Conservation (phyloP, 2,797 vertebrate genomes). For the Odontamblyopus lacepedii region DNA sequence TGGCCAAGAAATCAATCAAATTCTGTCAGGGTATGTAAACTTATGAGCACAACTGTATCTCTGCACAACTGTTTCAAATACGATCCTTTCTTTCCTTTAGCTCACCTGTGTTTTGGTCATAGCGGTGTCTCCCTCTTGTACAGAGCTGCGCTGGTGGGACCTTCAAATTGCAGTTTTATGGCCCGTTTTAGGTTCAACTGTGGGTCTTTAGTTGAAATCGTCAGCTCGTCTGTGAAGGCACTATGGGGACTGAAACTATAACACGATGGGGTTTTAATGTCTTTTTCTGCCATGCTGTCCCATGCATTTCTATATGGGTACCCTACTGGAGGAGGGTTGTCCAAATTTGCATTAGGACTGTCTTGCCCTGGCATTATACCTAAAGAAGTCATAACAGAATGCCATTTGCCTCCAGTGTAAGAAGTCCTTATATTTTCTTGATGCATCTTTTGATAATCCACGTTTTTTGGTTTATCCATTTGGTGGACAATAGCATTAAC, state of each 20-base stretch:
- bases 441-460: slow-evolving; percentile 54
- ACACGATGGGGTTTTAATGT: slow-evolving; percentile 57
- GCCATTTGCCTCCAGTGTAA: slow-evolving; percentile 67
- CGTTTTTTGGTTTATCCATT: slow-evolving; percentile 53
- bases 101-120: slow-evolving; percentile 55
- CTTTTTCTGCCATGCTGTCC: slow-evolving; percentile 66
- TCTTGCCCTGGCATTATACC: slow-evolving; percentile 79
- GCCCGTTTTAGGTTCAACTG: slow-evolving; percentile 84
- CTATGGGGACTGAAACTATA: slow-evolving; percentile 58
- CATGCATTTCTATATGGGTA: slow-evolving; percentile 70
- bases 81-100: not conserved
- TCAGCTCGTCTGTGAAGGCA: slow-evolving; percentile 74
- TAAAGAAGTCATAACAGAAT: slow-evolving; percentile 77
- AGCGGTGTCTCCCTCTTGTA: slow-evolving; percentile 84
- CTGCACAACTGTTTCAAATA: not conserved
- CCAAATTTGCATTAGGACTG: slow-evolving; percentile 49
- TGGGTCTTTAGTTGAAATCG: slow-evolving; percentile 77
- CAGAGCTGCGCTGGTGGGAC: slow-evolving; percentile 79
- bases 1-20: no score
- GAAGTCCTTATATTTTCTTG: slow-evolving; percentile 55
- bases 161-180: slow-evolving; percentile 86
- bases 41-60: no score
- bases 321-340: slow-evolving; percentile 68
- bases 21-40: no score
- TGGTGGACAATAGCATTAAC: slow-evolving; percentile 63